A percentile compares a stretch with the other conserved stretches of the same genome.
Evolutionary conservation across 1,140 invertebrate genomes (phyloP).

Genomic region (Sminthurides bifidus): DNA sequence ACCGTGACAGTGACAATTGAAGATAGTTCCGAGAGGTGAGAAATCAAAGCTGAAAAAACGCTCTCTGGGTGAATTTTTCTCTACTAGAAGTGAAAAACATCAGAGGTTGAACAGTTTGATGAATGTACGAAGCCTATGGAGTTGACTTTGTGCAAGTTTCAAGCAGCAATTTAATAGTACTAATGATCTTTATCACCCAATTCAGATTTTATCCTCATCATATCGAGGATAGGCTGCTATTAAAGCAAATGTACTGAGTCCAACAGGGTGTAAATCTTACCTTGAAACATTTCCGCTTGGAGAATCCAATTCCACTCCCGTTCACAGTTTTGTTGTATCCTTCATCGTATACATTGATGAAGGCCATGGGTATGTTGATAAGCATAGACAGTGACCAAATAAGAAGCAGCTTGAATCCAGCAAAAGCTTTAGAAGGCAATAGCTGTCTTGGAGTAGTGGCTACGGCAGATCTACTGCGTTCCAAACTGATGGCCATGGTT

Average conservation of each 20-base stretch:
- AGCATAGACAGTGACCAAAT: neutral
- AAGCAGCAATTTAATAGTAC: neutral
- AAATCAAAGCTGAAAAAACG: no score
- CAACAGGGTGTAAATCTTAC: neutral
- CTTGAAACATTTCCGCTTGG: neutral
- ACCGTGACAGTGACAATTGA: no score
- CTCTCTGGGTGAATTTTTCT: no score
- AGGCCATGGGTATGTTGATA: neutral
- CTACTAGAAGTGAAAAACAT: no score
- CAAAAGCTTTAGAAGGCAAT: neutral
- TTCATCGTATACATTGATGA: neutral
- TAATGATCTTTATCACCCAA: neutral
- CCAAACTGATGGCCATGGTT: neutral
- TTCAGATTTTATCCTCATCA: neutral
- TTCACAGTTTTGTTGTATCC: no score
- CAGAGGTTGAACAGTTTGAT: no score
- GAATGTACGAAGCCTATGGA: neutral
- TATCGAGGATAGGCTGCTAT: neutral
- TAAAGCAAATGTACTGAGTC: neutral
- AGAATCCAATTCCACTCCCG: no score
- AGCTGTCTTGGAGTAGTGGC: neutral
- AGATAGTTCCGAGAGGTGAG: no score
- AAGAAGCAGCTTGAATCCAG: neutral
- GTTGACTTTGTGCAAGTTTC: neutral
- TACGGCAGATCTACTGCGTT: neutral